A percentile compares a stretch with the other conserved stretches of the same genome.
Conservation (phyloP, 2,797 vertebrate species). For the Phalanger gymnotis region DNA sequence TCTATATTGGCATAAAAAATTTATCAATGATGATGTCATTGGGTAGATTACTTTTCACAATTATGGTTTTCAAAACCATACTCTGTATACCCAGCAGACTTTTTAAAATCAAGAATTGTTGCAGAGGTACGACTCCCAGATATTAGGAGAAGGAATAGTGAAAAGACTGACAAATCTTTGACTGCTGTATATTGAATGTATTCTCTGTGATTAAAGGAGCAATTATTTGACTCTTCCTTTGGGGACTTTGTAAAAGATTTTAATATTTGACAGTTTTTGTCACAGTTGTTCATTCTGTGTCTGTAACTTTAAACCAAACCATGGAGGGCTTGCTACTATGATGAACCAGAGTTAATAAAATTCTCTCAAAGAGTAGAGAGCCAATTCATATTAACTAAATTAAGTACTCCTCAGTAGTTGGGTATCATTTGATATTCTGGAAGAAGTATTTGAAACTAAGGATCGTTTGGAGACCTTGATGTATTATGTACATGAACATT, state of each 20-base stretch:
- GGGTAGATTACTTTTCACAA: constrained; percentile 38
- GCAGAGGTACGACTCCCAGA: constrained; percentile 11
- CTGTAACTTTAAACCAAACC: constrained; percentile 68
- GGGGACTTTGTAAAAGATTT: constrained; percentile 71
- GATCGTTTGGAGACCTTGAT: not conserved
- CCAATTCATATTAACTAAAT: constrained; percentile 49
- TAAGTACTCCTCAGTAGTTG: constrained; percentile 32
- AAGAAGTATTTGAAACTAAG: constrained; percentile 44
- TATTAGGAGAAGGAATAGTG: constrained; percentile 13
- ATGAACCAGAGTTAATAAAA: constrained; percentile 36
- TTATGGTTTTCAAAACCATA: constrained; percentile 54
- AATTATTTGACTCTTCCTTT: constrained; percentile 71
- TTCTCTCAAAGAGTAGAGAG: constrained; percentile 28
- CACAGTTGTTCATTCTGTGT: constrained; percentile 64
- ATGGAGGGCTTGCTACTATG: constrained; percentile 54
- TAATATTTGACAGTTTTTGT: constrained; percentile 74
- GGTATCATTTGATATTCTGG: constrained; percentile 1
- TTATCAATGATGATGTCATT: constrained; percentile 46
- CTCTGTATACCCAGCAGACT: constrained; percentile 53
- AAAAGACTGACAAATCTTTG: constrained; percentile 67
- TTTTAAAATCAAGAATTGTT: constrained; percentile 46
- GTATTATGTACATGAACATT: constrained; percentile 29
- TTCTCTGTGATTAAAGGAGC: constrained; percentile 58
- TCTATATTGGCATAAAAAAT: constrained; percentile 43
- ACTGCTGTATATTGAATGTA: constrained; percentile 63